A percentile compares a stretch with the other conserved stretches of the same genome.
phyloP scores from a whole-genome alignment of 2,888 invertebrate species.

The Gandaritis pyraliata region DNA sequence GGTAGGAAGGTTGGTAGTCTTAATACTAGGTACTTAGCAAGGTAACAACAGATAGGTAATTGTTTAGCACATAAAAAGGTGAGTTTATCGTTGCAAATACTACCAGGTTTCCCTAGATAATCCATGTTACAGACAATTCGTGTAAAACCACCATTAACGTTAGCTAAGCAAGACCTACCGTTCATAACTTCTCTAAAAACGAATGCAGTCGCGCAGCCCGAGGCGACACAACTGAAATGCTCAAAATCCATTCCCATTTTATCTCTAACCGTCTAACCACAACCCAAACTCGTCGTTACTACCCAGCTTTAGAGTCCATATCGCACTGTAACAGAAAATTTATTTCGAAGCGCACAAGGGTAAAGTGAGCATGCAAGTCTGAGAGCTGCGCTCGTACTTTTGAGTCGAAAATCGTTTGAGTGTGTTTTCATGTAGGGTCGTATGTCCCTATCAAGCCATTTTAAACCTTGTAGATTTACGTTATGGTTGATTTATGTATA shows the following conservation, averaged over 20 bases:
- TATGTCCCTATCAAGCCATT: conserved; percentile 44
- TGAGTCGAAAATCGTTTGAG: conserved; percentile 61
- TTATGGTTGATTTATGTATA: conserved; percentile 49
- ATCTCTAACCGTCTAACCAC: conserved; percentile 62
- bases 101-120: conserved; percentile 18
- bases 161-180: conserved; percentile 40
- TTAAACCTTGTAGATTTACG: conserved; percentile 40
- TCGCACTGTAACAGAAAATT: conserved; percentile 44
- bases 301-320: conserved; percentile 46
- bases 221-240: conserved; percentile 70
- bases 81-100: conserved; percentile 18
- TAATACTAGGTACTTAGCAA: too few relatives aligned
- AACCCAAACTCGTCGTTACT: conserved; percentile 48
- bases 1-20: too few relatives aligned
- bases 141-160: conserved; percentile 37
- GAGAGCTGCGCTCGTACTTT: conserved; percentile 46
- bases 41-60: background rate
- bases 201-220: conserved; percentile 50
- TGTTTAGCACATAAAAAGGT: conserved; percentile 9
- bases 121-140: conserved; percentile 32
- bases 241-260: conserved; percentile 81
- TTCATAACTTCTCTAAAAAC: conserved; percentile 44
- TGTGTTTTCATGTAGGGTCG: conserved; percentile 64
- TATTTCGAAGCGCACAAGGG: conserved; percentile 61
- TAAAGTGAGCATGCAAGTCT: conserved; percentile 57